phyloP scores from a whole-genome alignment of 2,113 vertebrate species.

The Amphilophus citrinellus region DNA sequence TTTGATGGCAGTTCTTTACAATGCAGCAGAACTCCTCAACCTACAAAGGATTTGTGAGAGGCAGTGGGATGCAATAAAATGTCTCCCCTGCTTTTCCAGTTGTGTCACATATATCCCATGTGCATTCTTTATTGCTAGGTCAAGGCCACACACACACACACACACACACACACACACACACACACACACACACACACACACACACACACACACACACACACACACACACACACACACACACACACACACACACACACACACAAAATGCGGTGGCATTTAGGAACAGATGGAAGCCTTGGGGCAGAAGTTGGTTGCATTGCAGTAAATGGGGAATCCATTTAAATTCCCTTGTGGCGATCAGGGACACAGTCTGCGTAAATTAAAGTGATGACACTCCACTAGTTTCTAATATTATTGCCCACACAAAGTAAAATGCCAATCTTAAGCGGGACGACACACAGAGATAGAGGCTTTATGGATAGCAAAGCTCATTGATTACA shows the following conservation, averaged over 20 bases:
- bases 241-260: background rate
- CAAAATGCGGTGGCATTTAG: constrained; percentile 22
- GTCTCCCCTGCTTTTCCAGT: background rate
- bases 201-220: too few relatives aligned
- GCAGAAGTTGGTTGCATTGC: constrained; percentile 50
- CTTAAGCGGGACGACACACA: constrained; percentile 45
- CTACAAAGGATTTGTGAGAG: background rate
- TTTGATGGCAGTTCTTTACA: background rate
- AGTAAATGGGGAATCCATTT: constrained; percentile 54
- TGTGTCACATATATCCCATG: constrained; percentile 30
- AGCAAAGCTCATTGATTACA: constrained; percentile 46
- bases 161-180: background rate
- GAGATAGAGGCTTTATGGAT: constrained; percentile 52
- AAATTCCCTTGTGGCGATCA: constrained; percentile 29
- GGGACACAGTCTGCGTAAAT: constrained; percentile 50
- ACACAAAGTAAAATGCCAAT: constrained; percentile 56
- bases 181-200: too few relatives aligned
- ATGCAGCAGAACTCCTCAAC: background rate
- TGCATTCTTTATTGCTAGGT: constrained; percentile 35
- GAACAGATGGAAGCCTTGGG: constrained; percentile 57
- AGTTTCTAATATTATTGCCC: constrained; percentile 58
- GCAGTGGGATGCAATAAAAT: constrained; percentile 1
- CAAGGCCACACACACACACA: background rate
- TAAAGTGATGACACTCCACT: constrained; percentile 58
- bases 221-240: too few relatives aligned